Percentiles rank a stretch among this genome's conserved stretches.
These are phyloP conservation scores for Acanthopagrus latus DNA, from an alignment of 2,797 vertebrate genomes.

Conservation along the genomic window DNA sequence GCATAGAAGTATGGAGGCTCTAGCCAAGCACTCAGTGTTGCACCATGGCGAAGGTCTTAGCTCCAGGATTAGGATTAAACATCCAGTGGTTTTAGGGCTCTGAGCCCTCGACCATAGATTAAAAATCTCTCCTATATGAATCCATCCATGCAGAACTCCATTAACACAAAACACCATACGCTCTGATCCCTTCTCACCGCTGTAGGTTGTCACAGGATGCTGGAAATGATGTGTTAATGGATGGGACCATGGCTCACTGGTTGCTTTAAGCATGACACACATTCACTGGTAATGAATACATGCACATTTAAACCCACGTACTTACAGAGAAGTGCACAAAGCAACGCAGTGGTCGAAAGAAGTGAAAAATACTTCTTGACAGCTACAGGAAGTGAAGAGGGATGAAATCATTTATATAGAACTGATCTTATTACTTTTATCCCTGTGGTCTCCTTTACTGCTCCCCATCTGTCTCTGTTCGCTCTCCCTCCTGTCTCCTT, in stretches of 20 bases:
- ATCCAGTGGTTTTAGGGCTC: slow-evolving; percentile 53
- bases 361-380: neutral
- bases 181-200: slow-evolving; percentile 20
- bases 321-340: neutral
- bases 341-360: neutral
- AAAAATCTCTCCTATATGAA: slow-evolving; percentile 66
- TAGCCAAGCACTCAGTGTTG: slow-evolving; percentile 17
- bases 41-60: slow-evolving; percentile 50
- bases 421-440: slow-evolving; percentile 20
- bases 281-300: neutral
- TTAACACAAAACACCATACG: slow-evolving; percentile 50
- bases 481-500: neutral
- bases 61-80: slow-evolving; percentile 79
- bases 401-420: slow-evolving; percentile 24
- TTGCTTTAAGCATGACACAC: slow-evolving; percentile 20
- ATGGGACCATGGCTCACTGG: neutral
- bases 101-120: slow-evolving; percentile 61
- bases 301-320: neutral
- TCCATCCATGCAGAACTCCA: slow-evolving; percentile 48
- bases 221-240: slow-evolving; percentile 45
- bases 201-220: slow-evolving; percentile 31
- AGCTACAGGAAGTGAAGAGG: neutral
- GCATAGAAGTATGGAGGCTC: slow-evolving; percentile 19
- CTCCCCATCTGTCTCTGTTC: slow-evolving; percentile 10
- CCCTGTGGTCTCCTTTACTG: slow-evolving; percentile 18